Base-by-base conservation (phyloP, 2,888 invertebrate genomes). In the Trichopria drosophilae region DNA sequence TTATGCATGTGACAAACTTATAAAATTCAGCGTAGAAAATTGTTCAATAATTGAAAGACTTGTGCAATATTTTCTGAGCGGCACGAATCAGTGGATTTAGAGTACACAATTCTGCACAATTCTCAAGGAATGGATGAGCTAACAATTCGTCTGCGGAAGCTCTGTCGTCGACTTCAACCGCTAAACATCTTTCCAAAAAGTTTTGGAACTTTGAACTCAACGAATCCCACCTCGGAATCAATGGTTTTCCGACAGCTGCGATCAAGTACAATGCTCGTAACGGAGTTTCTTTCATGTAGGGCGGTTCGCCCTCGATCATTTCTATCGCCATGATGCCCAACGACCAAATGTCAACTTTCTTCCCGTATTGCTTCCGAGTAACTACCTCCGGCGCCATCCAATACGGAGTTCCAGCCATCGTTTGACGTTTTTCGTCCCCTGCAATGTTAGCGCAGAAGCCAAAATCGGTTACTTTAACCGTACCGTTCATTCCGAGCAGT, bases 381-480 rank as follows among this genome's bases (percentile, higher is more conserved):
- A 93, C 92, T 1, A 93, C 91, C 76, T 94, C 94, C 0, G 96
- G 96, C 0, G 96, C 94, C 96, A 97, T 97, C 97, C 95, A 95
- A 68, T 94, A 96, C 0, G 95, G 95, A 0, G 96, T 96, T n/a
- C 96, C 95, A 1, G 95, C 95, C 92, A 96, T 93, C 0, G 96
- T 96, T 71, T 92, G 91, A n/a, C 94, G 79, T 73, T 97, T 96
- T 67, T 94, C 91, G 63, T 94, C 95, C 0, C 91, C 93, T 0
- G 90, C 92, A 45, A 98, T 90, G 72, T 97, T 97, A 3, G 97
- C 98, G 77, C 96, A 98, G 78, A 98, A 98, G 6, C 98, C 98
- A 77, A 98, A 98, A 77, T 98, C 97, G 0, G 93, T 93, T 0
- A 93, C 90, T 79, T 93, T 93, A 0, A 93, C 92, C 0, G 84